Evolutionary conservation across 2,113 vertebrate genomes (phyloP).

Genomic region (Eudyptes chrysolophus): DNA sequence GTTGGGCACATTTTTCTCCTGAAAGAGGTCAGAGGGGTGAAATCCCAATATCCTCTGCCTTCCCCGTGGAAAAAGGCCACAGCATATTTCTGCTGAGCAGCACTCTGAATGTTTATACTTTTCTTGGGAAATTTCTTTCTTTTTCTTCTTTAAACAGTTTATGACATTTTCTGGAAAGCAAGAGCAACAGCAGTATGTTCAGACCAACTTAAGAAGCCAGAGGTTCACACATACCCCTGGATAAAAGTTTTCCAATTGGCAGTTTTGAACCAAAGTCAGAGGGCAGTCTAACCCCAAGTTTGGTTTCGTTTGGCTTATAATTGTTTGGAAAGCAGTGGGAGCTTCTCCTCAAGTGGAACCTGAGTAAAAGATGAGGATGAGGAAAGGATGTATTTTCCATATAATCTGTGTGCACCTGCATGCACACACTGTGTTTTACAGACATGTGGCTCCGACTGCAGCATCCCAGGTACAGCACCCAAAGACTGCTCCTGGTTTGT

Average conservation of each 20-base stretch:
- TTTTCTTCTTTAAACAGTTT: conserved; percentile 1
- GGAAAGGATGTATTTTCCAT: background rate
- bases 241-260: background rate
- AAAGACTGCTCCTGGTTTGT: background rate
- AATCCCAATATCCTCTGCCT: conserved; percentile 19
- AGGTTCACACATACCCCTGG: background rate
- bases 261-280: background rate
- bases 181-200: background rate
- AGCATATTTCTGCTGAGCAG: conserved; percentile 18
- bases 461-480: no score
- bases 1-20: conserved; percentile 27
- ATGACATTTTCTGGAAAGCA: background rate
- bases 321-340: background rate
- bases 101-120: background rate
- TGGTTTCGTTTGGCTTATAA: background rate
- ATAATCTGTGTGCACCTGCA: background rate
- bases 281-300: background rate
- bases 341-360: background rate
- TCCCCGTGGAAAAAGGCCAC: background rate
- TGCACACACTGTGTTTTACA: background rate
- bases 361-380: background rate
- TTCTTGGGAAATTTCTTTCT: conserved; percentile 16
- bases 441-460: background rate
- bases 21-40: conserved; percentile 27
- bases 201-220: background rate